Evolutionary conservation across 2,888 invertebrate species (phyloP), one percentile per base, ranked within the genome.

Genomic region (Anthoptus insignis): DNA sequence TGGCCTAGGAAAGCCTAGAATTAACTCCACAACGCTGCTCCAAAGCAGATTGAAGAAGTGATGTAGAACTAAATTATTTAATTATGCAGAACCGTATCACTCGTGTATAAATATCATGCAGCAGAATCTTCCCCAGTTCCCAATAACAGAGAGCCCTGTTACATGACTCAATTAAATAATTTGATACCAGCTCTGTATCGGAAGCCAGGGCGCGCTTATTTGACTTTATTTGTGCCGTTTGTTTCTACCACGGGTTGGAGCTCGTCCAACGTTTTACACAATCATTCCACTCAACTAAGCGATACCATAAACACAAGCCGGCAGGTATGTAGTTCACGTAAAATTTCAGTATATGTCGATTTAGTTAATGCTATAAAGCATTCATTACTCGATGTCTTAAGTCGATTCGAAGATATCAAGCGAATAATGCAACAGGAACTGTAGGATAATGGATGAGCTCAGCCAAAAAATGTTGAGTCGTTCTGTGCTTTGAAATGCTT

Each of bases 241-340:
- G 89, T 87, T 86, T 80, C 81, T 80, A 76, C 81, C 83, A 81
- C 83, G 79, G 80, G 87, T 88, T 93, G 92, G 92, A 91, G 81
- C 75, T 77, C 74, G 82, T 89, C 92, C 92, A 92, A 93, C 87
- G 87, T 89, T 93, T 92, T 92, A 92, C 91, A 92, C 91, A 92
- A 92, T 93, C 91, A 92, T 93, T 92, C 91, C 92, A 92, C 89
- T 92, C 91, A 91, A 92, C 91, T 91, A 91, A 92, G 91, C 92
- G 90, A 87, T 85, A 84, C 88, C 89, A 91, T 92, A 92, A 93
- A 92, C 92, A 92, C 87, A 88, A 87, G 79, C 83, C 87, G 88
- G 86, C 89, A 89, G 86, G 87, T 91, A 92, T 91, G 87, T 89
- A 90, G 88, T 86, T 90, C 89, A 85, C 86, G 88, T 91, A 91